A percentile compares a stretch with the other conserved stretches of the same genome.
Evolutionary conservation across 37 sponge, comb jelly and placozoan genomes (phyloP).

Genomic region (Spongilla lacustris): DNA sequence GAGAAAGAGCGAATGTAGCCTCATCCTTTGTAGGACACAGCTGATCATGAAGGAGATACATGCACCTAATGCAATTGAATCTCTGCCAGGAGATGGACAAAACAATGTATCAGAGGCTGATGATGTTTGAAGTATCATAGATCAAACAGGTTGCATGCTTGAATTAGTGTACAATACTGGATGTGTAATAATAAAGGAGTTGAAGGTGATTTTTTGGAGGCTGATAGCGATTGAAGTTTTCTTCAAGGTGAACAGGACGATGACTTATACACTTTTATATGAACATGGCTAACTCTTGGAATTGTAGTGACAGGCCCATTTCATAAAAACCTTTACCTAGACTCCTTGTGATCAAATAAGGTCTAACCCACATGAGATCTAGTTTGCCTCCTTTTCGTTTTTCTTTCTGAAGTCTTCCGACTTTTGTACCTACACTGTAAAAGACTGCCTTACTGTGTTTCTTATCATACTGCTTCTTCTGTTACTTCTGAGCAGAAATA

Average conservation of each 20-base stretch:
- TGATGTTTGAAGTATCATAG: not conserved
- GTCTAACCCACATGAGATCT: conserved; percentile 38
- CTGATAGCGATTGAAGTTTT: not conserved
- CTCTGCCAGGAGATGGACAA: not conserved
- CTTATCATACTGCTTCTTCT: conserved; percentile 60
- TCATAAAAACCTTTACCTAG: not conserved
- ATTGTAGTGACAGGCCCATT: not conserved
- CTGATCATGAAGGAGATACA: no score
- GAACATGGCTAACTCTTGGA: not conserved
- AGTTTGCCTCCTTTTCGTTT: conserved; percentile 65
- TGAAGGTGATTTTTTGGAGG: not conserved
- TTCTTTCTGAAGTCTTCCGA: conserved; percentile 46
- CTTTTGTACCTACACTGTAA: conserved; percentile 27
- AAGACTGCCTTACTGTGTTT: conserved; percentile 38
- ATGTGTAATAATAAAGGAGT: not conserved
- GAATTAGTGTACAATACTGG: no score
- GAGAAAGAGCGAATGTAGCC: no score
- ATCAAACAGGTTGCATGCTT: not conserved
- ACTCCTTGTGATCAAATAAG: conserved; percentile 24
- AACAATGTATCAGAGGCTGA: no score
- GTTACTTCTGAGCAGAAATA: conserved; percentile 57
- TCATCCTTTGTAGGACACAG: no score
- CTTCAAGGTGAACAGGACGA: conserved; percentile 6
- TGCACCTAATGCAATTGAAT: no score
- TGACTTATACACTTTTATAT: not conserved